Evolutionary conservation across 1,140 invertebrate genomes (phyloP).

Genomic region (Magallana gigas): DNA sequence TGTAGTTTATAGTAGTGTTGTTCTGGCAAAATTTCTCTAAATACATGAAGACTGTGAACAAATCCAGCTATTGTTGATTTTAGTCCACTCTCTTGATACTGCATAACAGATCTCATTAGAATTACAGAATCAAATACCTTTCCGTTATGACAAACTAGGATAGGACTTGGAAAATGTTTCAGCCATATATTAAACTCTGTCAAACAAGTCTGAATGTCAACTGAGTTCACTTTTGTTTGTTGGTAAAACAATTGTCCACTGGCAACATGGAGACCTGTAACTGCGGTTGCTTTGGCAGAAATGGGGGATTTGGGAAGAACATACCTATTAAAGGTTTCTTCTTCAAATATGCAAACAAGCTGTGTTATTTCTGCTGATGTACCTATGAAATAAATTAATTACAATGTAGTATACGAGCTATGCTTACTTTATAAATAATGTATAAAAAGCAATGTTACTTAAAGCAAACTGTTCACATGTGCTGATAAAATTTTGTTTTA

Average conservation of each 20-base stretch:
- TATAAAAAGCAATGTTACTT: too few relatives aligned
- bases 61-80: background rate
- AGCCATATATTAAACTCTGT: background rate
- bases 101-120: too few relatives aligned
- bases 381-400: background rate
- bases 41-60: background rate
- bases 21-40: background rate
- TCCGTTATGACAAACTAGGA: too few relatives aligned
- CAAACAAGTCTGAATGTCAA: slow-evolving; percentile 5
- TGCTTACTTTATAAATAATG: too few relatives aligned
- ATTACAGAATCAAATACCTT: too few relatives aligned
- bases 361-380: slow-evolving; percentile 20
- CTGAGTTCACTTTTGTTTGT: background rate
- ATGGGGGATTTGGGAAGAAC: background rate
- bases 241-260: slow-evolving; percentile 1
- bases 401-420: background rate
- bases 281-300: background rate
- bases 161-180: too few relatives aligned
- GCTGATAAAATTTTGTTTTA: too few relatives aligned
- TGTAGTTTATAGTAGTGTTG: background rate
- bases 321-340: slow-evolving; percentile 1
- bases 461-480: too few relatives aligned
- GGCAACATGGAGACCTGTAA: background rate
- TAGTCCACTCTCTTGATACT: too few relatives aligned
- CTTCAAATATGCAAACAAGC: background rate